Evolutionary conservation across 2,888 invertebrate genomes (phyloP).

Genomic region (Incurvaria masculella): DNA sequence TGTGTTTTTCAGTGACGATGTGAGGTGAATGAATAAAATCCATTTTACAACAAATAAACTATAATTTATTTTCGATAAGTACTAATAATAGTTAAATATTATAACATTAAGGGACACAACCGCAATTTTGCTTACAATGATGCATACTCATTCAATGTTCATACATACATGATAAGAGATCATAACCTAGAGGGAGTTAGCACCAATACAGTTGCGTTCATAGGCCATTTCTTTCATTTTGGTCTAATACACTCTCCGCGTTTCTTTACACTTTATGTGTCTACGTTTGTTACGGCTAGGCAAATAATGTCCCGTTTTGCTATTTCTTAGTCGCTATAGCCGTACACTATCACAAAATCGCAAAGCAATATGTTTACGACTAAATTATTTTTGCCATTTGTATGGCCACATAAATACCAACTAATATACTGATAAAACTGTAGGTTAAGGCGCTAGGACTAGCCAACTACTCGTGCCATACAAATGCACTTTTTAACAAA

Average conservation of each 20-base stretch:
- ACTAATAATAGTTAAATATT: conserved; percentile 39
- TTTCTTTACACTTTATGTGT: not conserved
- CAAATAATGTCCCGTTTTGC: not conserved
- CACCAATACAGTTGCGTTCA: conserved; percentile 52
- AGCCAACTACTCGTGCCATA: too few species aligned
- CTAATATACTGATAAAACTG: too few species aligned
- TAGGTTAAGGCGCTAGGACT: too few species aligned
- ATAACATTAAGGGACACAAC: conserved; percentile 49
- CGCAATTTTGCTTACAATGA: conserved; percentile 20
- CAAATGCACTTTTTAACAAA: too few species aligned
- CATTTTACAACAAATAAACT: not conserved
- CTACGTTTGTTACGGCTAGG: not conserved
- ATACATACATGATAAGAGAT: conserved; percentile 43
- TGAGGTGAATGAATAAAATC: conserved; percentile 21
- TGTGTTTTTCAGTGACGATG: not conserved
- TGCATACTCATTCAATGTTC: conserved; percentile 30
- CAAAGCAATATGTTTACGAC: too few species aligned
- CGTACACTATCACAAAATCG: too few species aligned
- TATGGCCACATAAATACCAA: too few species aligned
- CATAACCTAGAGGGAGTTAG: conserved; percentile 48
- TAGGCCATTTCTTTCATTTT: conserved; percentile 46
- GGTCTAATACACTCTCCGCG: conserved; percentile 38
- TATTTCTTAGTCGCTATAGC: too few species aligned
- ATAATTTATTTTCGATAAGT: conserved; percentile 49
- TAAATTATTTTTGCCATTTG: too few species aligned